phyloP scores from a whole-genome alignment of 2,888 invertebrate species.

The Apodemia duryi region DNA sequence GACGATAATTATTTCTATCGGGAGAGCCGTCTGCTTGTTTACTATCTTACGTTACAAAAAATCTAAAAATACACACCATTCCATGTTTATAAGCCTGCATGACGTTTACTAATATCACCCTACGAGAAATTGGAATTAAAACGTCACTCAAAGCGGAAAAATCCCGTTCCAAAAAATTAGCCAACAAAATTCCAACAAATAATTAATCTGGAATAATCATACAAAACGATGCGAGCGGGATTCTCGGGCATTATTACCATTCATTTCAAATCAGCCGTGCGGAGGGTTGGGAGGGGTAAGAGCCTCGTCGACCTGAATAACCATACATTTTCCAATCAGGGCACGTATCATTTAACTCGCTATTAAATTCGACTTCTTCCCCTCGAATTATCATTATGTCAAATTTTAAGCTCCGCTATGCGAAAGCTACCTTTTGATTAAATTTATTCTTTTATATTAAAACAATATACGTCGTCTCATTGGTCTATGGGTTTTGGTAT shows the following conservation, averaged over 20 bases:
- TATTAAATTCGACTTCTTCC: conserved; percentile 79
- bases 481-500: too few relatives aligned
- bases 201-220: conserved; percentile 80
- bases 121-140: conserved; percentile 69
- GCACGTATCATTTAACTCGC: conserved; percentile 79
- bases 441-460: conserved; percentile 10
- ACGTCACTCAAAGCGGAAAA: conserved; percentile 76
- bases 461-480: too few relatives aligned
- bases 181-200: conserved; percentile 76
- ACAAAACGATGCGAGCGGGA: conserved; percentile 77
- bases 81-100: conserved; percentile 19
- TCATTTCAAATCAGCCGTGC: conserved; percentile 78
- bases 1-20: too few relatives aligned
- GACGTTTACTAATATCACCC: conserved; percentile 40
- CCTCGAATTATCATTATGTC: conserved; percentile 74
- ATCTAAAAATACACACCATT: neutral
- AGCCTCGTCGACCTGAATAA: conserved; percentile 71
- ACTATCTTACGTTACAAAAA: neutral
- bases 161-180: conserved; percentile 77
- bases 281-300: conserved; percentile 55
- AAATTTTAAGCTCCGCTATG: conserved; percentile 49
- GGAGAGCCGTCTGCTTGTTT: too few relatives aligned
- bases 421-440: conserved; percentile 34
- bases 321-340: conserved; percentile 79
- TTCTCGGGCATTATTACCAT: conserved; percentile 76